Evolutionary conservation across 53 echinoderm and acorn worm genomes (phyloP), one percentile per base, ranked within the genome.

Genomic region (Luidia sarsii): DNA sequence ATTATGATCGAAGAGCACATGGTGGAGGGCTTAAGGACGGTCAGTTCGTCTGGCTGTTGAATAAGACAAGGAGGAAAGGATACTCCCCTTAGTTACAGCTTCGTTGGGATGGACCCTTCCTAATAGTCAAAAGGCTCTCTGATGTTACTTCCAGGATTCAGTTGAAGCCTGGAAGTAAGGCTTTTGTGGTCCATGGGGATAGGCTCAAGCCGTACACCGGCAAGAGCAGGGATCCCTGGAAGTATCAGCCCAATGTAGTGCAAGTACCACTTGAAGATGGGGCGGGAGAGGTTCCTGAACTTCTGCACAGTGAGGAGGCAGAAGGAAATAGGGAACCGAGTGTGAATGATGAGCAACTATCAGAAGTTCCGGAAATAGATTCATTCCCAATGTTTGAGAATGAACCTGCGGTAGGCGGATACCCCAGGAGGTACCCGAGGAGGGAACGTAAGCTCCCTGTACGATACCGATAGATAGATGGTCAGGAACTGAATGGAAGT

Each of bases 61-160:
- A 82, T 38, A 48, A 39, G 22, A 43, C 43, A 2, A 70, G 29
- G 34, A 83, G 24, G 54, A 83, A 83, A 36, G 83, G 83, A 22
- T 45, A 13, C 13, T 71, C 61, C 4, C 83, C 71, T 10, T 71
- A 83, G 55, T 35, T 71, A 32, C 33, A 83, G 36, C 46, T 67
- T 4, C 55, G 56, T 10, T 83, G 83, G 20, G n/a, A 20, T 34
- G 18, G 32, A 53, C 53, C 53, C 4, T 53, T 53, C 22, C 18
- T 53, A 16, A 21, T 65, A 1, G 25, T 61, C 14, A 48, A 39
- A 1, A 59, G 24, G 21, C 60, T 77, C 11, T 50, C 50, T 6
- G 61, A 77, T 45, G 57, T 80, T 3, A 57, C 59, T 23, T 77
- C 21, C 25, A 18, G 80, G 7, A 28, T 53, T 8, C 53, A 53